phyloP scores from a whole-genome alignment of 1,140 invertebrate genomes.

The Ladona fulva region DNA sequence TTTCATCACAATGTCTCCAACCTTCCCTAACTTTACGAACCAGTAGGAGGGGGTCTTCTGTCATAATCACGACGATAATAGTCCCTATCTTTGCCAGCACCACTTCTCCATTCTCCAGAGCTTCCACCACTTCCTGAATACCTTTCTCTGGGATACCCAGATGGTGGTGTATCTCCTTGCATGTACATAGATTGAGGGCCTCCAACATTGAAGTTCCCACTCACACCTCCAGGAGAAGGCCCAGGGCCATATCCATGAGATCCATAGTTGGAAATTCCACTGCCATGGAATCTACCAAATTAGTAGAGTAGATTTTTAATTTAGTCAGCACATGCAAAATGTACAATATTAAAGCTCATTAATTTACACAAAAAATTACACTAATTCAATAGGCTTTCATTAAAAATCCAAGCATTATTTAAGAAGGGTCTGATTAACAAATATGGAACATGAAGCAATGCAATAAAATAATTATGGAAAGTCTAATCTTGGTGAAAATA shows the following conservation, averaged over 20 bases:
- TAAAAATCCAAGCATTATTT: no score
- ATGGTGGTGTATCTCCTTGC: conserved; percentile 31
- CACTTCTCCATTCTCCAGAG: conserved; percentile 37
- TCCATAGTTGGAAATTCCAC: conserved; percentile 22
- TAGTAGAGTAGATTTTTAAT: no score
- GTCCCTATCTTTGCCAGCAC: conserved; percentile 28
- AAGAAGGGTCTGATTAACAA: no score
- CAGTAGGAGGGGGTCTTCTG: conserved; percentile 36
- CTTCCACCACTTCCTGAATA: conserved; percentile 32
- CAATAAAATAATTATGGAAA: no score
- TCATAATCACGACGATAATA: conserved; percentile 46
- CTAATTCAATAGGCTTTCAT: no score
- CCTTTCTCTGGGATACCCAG: conserved; percentile 30
- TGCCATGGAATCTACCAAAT: conserved; percentile 18
- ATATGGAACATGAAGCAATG: no score
- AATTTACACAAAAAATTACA: no score
- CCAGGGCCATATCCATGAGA: conserved; percentile 29
- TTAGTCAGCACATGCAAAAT: no score
- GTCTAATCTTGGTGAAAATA: no score
- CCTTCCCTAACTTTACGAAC: neutral
- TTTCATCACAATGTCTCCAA: neutral
- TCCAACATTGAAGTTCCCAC: conserved; percentile 29
- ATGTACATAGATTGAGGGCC: neutral
- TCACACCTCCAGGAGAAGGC: conserved; percentile 25
- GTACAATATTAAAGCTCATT: no score